Percentiles rank a stretch among this genome's conserved stretches.
Conservation (phyloP, 2,113 vertebrate species). For the Noturus placidus region DNA sequence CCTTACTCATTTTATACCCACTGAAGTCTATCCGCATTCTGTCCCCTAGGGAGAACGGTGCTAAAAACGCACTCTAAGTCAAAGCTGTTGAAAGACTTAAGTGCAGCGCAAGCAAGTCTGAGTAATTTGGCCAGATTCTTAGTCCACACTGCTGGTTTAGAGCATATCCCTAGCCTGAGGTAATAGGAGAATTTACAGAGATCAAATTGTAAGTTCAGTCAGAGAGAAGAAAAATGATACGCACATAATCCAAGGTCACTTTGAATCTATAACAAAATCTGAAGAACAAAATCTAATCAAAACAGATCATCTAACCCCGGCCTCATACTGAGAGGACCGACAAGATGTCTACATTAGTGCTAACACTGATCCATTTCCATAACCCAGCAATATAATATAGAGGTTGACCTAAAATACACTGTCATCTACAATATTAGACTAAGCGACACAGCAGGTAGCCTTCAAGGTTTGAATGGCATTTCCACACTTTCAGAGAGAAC, state of each 20-base stretch:
- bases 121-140: constrained; percentile 26
- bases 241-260: constrained; percentile 57
- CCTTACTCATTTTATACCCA: constrained; percentile 86
- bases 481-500: not conserved
- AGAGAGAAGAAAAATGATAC: not conserved
- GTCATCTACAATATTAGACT: not conserved
- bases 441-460: not conserved
- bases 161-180: not conserved
- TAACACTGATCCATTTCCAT: constrained; percentile 29
- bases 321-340: not conserved
- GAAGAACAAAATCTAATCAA: constrained; percentile 8
- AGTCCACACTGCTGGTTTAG: not conserved
- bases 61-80: constrained; percentile 21
- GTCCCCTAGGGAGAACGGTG: constrained; percentile 85
- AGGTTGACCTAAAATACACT: constrained; percentile 7
- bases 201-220: not conserved
- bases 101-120: constrained; percentile 12
- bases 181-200: not conserved
- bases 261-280: constrained; percentile 12
- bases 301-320: constrained; percentile 30
- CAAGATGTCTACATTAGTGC: constrained; percentile 2
- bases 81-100: constrained; percentile 15
- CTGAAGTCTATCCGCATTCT: constrained; percentile 92
- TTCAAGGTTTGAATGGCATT: not conserved
- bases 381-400: constrained; percentile 13